Conservation (phyloP, 2,888 invertebrate species). For the Drosophila setosimentum region DNA sequence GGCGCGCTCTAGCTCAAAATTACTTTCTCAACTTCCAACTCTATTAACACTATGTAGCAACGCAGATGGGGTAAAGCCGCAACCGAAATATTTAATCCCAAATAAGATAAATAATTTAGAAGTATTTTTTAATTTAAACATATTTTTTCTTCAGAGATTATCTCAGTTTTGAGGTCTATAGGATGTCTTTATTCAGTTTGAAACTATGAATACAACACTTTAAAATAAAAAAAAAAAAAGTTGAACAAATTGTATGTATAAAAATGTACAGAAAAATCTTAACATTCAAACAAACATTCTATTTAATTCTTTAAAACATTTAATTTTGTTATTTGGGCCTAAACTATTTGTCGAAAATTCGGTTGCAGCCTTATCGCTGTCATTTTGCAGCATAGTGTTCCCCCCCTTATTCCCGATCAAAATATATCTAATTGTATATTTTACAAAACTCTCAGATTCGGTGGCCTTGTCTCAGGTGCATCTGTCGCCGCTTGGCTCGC, state of each 20-base stretch:
- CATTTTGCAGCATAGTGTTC: not conserved
- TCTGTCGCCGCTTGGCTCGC: constrained; percentile 93
- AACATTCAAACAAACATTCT: not conserved
- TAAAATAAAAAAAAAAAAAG: not conserved
- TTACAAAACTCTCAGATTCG: constrained; percentile 87
- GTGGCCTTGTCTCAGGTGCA: constrained; percentile 92
- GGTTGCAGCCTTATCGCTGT: not conserved
- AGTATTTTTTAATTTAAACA: not conserved
- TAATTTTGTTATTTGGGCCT: not conserved
- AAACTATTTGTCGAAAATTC: too few species aligned
- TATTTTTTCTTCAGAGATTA: not conserved
- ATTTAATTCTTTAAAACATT: not conserved
- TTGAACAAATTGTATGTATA: not conserved
- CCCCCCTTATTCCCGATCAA: not conserved
- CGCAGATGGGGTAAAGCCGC: not conserved
- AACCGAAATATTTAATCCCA: not conserved
- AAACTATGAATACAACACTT: not conserved
- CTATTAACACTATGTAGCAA: constrained; percentile 8
- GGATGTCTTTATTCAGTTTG: not conserved
- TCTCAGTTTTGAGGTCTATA: not conserved
- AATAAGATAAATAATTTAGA: not conserved
- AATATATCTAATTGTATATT: constrained; percentile 15
- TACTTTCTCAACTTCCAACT: constrained; percentile 56
- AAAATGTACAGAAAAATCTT: not conserved
- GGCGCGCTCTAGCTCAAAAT: constrained; percentile 82